Conservation (phyloP, 1,140 invertebrate genomes). For the Druon quercuslanigerum region DNA sequence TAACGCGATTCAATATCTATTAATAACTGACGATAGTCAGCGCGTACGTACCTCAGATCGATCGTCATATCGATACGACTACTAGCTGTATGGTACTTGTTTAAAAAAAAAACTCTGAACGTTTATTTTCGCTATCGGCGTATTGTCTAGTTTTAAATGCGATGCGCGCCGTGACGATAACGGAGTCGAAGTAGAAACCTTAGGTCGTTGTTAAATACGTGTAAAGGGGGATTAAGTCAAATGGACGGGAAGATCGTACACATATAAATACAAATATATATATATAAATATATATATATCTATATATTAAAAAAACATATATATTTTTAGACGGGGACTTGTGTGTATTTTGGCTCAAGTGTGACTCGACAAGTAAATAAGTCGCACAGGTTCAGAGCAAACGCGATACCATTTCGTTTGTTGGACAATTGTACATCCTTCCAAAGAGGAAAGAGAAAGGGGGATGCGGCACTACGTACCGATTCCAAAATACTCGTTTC, state of each 20-base stretch:
- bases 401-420: slow-evolving; percentile 52
- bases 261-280: slow-evolving; percentile 48
- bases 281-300: slow-evolving; percentile 53
- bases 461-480: slow-evolving; percentile 42
- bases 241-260: slow-evolving; percentile 44
- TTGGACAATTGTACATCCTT: slow-evolving; percentile 22
- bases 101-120: slow-evolving; percentile 66
- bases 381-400: slow-evolving; percentile 45
- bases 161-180: slow-evolving; percentile 44
- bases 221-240: slow-evolving; percentile 54
- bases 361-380: slow-evolving; percentile 47
- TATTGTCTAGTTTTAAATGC: slow-evolving; percentile 63
- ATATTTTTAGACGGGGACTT: slow-evolving; percentile 63
- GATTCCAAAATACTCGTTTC: slow-evolving; percentile 40
- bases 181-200: slow-evolving; percentile 42
- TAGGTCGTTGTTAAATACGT: slow-evolving; percentile 62
- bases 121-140: slow-evolving; percentile 68
- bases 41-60: slow-evolving; percentile 73
- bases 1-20: slow-evolving; percentile 63
- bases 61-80: slow-evolving; percentile 72
- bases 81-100: slow-evolving; percentile 69
- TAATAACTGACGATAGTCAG: slow-evolving; percentile 67
- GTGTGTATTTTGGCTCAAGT: slow-evolving; percentile 59
- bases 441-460: slow-evolving; percentile 46
- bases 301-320: slow-evolving; percentile 52